Evolutionary conservation across 53 echinoderm and acorn worm species (phyloP).

Genomic region (Stichopus horrens): DNA sequence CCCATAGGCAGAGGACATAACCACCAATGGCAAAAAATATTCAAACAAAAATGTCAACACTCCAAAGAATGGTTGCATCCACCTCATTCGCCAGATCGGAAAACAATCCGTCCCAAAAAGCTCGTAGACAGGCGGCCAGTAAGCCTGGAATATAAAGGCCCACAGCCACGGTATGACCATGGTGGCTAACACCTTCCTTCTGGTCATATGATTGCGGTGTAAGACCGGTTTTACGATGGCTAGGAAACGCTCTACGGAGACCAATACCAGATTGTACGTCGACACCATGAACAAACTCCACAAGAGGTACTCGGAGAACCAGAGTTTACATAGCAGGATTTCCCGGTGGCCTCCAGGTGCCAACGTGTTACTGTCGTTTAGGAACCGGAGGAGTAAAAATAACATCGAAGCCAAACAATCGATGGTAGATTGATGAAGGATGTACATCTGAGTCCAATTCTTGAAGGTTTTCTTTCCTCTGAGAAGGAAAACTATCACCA

Average conservation of each 20-base stretch:
- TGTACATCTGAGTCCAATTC: conserved; percentile 38
- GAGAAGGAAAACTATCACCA: conserved; percentile 17
- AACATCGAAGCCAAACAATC: not conserved
- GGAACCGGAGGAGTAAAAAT: conserved; percentile 1
- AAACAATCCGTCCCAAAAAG: conserved; percentile 23
- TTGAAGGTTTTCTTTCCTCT: conserved; percentile 31
- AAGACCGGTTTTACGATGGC: conserved; percentile 13
- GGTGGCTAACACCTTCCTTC: not conserved
- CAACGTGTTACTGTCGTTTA: not conserved
- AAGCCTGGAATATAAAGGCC: conserved; percentile 25
- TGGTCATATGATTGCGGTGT: not conserved
- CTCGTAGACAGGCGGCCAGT: conserved; percentile 27
- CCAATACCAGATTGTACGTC: conserved; percentile 14
- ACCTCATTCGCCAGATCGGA: not conserved
- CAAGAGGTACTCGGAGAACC: conserved; percentile 21
- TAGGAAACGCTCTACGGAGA: conserved; percentile 18
- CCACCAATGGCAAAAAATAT: conserved; percentile 24
- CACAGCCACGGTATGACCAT: conserved; percentile 14
- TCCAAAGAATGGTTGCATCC: conserved; percentile 27
- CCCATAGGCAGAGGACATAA: conserved; percentile 16
- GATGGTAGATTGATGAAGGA: conserved; percentile 28
- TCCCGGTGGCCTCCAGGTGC: conserved; percentile 17
- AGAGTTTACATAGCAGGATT: conserved; percentile 9
- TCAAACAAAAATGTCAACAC: conserved; percentile 18
- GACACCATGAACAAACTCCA: conserved; percentile 36